These are phyloP conservation scores for Meles meles DNA, from an alignment of 2,113 vertebrate genomes.

Conservation along the genomic window DNA sequence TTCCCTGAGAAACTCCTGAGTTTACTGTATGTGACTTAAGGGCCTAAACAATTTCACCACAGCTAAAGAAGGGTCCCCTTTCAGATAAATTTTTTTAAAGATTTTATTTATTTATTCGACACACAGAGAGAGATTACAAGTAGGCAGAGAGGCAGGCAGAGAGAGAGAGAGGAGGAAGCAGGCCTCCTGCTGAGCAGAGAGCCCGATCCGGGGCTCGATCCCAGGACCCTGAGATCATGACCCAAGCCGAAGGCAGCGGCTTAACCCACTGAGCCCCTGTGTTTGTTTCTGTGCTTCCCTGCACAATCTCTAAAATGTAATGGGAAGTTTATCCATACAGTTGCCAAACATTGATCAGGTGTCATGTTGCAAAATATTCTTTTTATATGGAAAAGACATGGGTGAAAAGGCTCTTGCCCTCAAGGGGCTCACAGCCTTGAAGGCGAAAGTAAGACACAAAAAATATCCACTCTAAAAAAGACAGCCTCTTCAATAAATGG, in stretches of 20 bases:
- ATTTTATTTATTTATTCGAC: too few species aligned
- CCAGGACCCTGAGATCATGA: too few species aligned
- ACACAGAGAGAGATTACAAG: too few species aligned
- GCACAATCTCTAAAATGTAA: conserved; percentile 18
- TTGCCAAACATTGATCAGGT: neutral
- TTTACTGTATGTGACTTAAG: conserved; percentile 43
- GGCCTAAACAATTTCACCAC: conserved; percentile 25
- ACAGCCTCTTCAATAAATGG: too few species aligned
- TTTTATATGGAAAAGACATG: neutral
- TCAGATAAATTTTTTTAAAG: neutral
- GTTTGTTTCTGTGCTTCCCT: conserved; percentile 35
- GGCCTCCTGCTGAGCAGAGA: too few species aligned
- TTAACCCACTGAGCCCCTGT: too few species aligned
- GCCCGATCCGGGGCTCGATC: too few species aligned
- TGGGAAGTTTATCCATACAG: neutral
- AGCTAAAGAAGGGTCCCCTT: neutral
- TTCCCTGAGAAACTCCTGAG: conserved; percentile 56
- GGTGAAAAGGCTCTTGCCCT: neutral
- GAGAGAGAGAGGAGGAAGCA: too few species aligned
- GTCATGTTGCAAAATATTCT: neutral
- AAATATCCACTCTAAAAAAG: neutral
- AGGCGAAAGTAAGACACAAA: neutral
- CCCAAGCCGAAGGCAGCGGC: too few species aligned
- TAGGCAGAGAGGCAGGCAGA: too few species aligned
- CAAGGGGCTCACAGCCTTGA: neutral